A percentile compares a stretch with the other conserved stretches of the same genome.
phyloP scores from a whole-genome alignment of 2,797 vertebrate genomes.

The Poeciliopsis infans region DNA sequence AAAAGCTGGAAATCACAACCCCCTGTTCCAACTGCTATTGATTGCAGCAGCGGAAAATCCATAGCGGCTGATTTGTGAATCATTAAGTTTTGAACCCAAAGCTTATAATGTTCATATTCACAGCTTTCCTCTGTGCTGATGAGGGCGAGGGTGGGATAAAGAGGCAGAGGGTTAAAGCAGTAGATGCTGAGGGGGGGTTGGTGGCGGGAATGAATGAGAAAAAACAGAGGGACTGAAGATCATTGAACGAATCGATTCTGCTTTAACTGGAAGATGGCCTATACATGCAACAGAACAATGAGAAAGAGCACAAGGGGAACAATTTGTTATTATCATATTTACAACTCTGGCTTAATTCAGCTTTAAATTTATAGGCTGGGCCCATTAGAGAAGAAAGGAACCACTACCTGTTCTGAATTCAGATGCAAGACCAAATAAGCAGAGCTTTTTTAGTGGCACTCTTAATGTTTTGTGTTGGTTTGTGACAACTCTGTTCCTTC shows the following conservation, averaged over 20 bases:
- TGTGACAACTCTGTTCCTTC: slow-evolving; percentile 62
- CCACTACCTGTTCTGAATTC: slow-evolving; percentile 28
- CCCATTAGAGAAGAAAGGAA: slow-evolving; percentile 20
- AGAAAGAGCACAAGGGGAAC: slow-evolving; percentile 56
- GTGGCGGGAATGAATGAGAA: slow-evolving; percentile 58
- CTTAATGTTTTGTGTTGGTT: slow-evolving; percentile 13
- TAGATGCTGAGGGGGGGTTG: slow-evolving; percentile 69
- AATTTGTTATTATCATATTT: slow-evolving; percentile 74
- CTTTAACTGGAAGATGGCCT: slow-evolving; percentile 76
- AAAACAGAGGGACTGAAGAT: slow-evolving; percentile 69
- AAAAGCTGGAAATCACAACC: slow-evolving; percentile 83
- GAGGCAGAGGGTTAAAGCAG: slow-evolving; percentile 71
- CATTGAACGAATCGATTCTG: slow-evolving; percentile 76
- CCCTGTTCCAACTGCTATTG: slow-evolving; percentile 84
- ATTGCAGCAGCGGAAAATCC: slow-evolving; percentile 85
- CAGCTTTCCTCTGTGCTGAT: slow-evolving; percentile 81
- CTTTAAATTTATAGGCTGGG: slow-evolving; percentile 54
- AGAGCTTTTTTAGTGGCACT: slow-evolving; percentile 45
- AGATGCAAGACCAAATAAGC: slow-evolving; percentile 46
- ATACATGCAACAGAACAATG: slow-evolving; percentile 74
- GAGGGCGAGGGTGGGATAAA: slow-evolving; percentile 72
- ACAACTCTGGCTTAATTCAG: slow-evolving; percentile 59
- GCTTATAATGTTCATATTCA: slow-evolving; percentile 87
- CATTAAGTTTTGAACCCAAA: slow-evolving; percentile 88
- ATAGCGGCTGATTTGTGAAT: slow-evolving; percentile 89